Evolutionary conservation across 2,888 invertebrate genomes (phyloP).

Genomic region (Apamea sordens): DNA sequence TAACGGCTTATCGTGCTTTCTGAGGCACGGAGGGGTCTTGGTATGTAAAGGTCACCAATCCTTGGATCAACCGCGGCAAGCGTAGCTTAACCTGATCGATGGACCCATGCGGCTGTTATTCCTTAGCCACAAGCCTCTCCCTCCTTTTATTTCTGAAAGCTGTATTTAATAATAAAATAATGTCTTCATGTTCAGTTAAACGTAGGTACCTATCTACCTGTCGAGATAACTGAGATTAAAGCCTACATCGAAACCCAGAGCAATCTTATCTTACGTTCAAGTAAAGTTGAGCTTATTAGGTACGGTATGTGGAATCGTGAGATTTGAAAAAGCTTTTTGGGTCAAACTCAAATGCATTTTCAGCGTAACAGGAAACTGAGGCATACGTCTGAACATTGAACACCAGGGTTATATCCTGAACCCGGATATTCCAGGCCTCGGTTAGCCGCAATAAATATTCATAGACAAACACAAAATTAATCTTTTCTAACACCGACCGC

Average conservation of each 20-base stretch:
- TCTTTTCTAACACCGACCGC: slow-evolving; percentile 63
- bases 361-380: slow-evolving; percentile 49
- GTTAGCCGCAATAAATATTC: slow-evolving; percentile 65
- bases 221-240: slow-evolving; percentile 12
- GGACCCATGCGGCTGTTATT: background rate
- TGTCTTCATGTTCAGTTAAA: background rate
- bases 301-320: slow-evolving; percentile 20
- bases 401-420: slow-evolving; percentile 47
- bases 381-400: slow-evolving; percentile 48
- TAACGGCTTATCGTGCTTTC: background rate
- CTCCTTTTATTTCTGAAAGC: background rate
- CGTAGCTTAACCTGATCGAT: too few species aligned
- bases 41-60: background rate
- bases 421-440: slow-evolving; percentile 41
- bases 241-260: slow-evolving; percentile 11
- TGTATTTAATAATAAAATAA: background rate
- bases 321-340: slow-evolving; percentile 37
- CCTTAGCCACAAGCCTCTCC: background rate
- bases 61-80: too few species aligned
- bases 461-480: slow-evolving; percentile 67
- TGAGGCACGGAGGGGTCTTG: background rate
- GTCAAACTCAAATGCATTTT: slow-evolving; percentile 49
- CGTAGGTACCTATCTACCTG: background rate
- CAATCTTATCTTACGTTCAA: slow-evolving; percentile 24
- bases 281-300: slow-evolving; percentile 28